phyloP scores from a whole-genome alignment of 2,113 vertebrate species.

The Pedetes capensis region DNA sequence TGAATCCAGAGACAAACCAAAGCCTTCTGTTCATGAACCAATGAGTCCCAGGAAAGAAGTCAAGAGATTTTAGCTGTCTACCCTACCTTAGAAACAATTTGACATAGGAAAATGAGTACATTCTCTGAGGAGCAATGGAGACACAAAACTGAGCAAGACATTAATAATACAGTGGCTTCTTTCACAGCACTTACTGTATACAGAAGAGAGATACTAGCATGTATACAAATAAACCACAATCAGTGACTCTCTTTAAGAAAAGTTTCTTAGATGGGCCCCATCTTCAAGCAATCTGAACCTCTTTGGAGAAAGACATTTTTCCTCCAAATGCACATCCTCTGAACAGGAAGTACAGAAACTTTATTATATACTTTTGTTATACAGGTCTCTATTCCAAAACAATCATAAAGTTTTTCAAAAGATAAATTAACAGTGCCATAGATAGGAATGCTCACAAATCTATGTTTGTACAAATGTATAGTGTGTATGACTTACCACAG shows the following conservation, averaged over 20 bases:
- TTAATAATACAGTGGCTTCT: neutral
- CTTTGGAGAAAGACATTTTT: conserved; percentile 9
- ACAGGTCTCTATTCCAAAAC: neutral
- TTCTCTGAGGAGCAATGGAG: neutral
- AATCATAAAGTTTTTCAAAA: neutral
- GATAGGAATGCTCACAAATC: neutral
- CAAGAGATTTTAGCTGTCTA: neutral
- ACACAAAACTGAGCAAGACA: neutral
- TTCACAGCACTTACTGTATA: neutral
- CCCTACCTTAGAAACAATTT: neutral
- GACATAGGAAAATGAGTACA: neutral
- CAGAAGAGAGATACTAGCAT: neutral
- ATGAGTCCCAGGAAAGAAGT: neutral
- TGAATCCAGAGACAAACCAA: neutral
- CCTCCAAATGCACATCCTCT: neutral
- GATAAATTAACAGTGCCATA: neutral
- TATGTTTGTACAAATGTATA: neutral
- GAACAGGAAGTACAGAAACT: neutral
- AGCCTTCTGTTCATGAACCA: neutral
- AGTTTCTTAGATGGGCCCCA: neutral
- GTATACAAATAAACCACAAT: neutral
- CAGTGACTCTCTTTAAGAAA: neutral
- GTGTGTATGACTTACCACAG: neutral
- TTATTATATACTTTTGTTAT: neutral
- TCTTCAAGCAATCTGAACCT: conserved; percentile 14